Evolutionary conservation across 1,140 invertebrate species (phyloP).

Genomic region (Pseudomyrmex flavicornis): DNA sequence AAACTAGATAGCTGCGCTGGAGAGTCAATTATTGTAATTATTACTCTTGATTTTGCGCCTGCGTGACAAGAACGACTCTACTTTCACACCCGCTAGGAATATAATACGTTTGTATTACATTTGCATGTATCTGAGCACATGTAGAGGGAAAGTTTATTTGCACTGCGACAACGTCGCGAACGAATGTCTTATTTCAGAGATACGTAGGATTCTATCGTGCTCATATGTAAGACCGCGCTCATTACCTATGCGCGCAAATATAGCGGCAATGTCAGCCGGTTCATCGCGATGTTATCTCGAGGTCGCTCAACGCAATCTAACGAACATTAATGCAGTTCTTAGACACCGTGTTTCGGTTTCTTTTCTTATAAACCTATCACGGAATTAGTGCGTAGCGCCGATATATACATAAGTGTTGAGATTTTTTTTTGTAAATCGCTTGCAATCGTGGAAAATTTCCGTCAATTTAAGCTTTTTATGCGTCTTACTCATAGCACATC

Average conservation of each 20-base stretch:
- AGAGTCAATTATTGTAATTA: background rate
- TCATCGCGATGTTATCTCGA: conserved; percentile 48
- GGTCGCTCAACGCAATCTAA: conserved; percentile 20
- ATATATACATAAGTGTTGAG: too few species aligned
- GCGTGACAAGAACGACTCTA: background rate
- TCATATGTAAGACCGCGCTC: background rate
- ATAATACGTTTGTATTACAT: background rate
- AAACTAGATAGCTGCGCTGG: background rate
- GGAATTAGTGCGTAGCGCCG: background rate
- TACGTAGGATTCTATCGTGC: background rate
- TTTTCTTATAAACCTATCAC: background rate
- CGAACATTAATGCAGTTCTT: background rate
- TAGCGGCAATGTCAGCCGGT: conserved; percentile 42
- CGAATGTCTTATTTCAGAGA: background rate
- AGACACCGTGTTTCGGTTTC: background rate
- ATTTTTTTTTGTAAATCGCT: background rate
- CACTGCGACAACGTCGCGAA: background rate
- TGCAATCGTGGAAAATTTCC: background rate
- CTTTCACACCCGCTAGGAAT: background rate
- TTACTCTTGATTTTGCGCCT: background rate
- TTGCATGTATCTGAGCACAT: background rate
- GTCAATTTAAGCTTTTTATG: background rate
- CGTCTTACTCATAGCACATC: background rate
- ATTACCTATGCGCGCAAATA: conserved; percentile 37
- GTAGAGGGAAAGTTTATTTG: background rate